Evolutionary conservation across 2,113 vertebrate genomes (phyloP).

Genomic region (Myxocyprinus asiaticus): DNA sequence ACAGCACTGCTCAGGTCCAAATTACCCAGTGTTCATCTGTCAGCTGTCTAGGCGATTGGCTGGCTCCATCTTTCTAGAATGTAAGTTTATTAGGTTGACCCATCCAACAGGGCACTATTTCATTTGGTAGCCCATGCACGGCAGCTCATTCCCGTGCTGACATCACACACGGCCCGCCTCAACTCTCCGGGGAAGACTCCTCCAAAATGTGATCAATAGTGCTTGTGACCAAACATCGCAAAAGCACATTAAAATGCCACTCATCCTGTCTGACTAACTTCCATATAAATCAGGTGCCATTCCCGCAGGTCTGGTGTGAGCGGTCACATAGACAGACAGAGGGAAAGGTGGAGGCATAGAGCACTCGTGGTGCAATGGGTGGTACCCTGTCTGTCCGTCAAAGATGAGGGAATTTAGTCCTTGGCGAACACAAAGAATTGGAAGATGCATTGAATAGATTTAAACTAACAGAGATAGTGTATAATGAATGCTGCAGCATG

Average conservation of each 20-base stretch:
- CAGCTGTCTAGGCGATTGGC: constrained; percentile 64
- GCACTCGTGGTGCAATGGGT: constrained; percentile 3
- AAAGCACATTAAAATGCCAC: constrained; percentile 84
- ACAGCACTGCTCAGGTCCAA: constrained; percentile 36
- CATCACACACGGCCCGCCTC: constrained; percentile 54
- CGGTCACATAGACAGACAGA: background rate
- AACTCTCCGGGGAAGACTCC: constrained; percentile 40
- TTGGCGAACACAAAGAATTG: background rate
- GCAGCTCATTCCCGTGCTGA: constrained; percentile 79
- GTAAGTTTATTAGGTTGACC: constrained; percentile 76
- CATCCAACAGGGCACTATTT: constrained; percentile 70
- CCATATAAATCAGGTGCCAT: constrained; percentile 78
- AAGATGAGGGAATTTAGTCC: background rate
- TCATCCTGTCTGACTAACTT: constrained; percentile 71
- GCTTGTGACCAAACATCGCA: constrained; percentile 81
- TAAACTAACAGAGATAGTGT: constrained; percentile 11
- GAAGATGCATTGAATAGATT: constrained; percentile 9
- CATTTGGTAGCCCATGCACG: constrained; percentile 73
- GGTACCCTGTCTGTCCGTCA: constrained; percentile 47
- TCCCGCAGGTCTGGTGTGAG: constrained; percentile 65
- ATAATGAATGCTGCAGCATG: background rate
- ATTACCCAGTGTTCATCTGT: constrained; percentile 66
- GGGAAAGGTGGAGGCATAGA: too few relatives aligned
- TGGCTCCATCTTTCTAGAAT: constrained; percentile 70
- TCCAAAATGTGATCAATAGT: constrained; percentile 77